Base-by-base conservation (phyloP, 2,113 vertebrate species). In the Microcebus lehilahytsara region DNA sequence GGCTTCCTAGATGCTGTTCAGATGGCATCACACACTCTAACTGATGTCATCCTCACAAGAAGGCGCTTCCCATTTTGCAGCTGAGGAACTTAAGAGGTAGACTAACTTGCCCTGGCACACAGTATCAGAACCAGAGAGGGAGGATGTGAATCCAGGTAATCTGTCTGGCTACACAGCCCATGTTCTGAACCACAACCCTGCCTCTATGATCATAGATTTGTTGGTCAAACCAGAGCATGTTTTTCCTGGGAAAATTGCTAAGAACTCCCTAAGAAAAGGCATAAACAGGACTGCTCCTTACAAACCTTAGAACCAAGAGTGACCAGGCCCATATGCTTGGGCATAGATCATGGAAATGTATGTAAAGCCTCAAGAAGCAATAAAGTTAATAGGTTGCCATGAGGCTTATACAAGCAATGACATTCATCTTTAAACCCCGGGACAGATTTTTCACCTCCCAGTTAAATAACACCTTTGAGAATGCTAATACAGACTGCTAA, bases 391-490 rank as follows among this genome's bases (percentile, higher is more conserved):
- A 34, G 19, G 12, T 40, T n/a, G 2, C 22, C 40, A 12, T 71
- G 64, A 89, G 1, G 12, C 32, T 40, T 74, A 66, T 56, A 30
- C 32, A 96, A 97, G 77, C 25, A 77, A 81, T 96, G 66, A 53
- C 30, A 81, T 95, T 97, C 64, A 89, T 95, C 78, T 64, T 85
- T 97, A 94, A 96, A 91, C 37, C 85, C 46, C 71, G 12, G 95
- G 60, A 74, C 17, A 85, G 5, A 91, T 77, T 69, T 97, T 49
- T 95, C 64, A 67, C 80, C 66, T 95, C 80, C 74, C 30, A 62
- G 62, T 92, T 96, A 93, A 96, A 96, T 83, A 96, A 93, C 34
- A 25, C 49, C 37, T 95, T 91, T 16, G 20, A 91, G 64, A 91
- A 93, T 56, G 25, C 64, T 89, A 91, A 93, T 75, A 69, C 78